A percentile compares a stretch with the other conserved stretches of the same genome.
Conservation (phyloP, 2,888 invertebrate genomes). For the Timandra comae region DNA sequence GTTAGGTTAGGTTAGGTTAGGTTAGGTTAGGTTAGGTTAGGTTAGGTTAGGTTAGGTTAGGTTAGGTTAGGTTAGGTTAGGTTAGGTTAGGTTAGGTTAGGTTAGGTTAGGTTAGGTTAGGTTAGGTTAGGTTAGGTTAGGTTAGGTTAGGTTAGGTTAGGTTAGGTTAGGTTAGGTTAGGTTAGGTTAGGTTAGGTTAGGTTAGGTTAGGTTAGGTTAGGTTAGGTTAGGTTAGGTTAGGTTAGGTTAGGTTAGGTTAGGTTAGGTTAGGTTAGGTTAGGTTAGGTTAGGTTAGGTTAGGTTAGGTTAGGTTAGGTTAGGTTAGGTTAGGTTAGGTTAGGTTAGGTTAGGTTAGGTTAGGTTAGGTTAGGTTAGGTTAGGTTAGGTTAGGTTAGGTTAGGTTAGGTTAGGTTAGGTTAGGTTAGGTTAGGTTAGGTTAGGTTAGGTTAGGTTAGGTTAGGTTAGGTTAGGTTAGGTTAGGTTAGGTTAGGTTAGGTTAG, state of each 20-base stretch:
- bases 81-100: constrained; percentile 9
- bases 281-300: constrained; percentile 16
- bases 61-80: constrained; percentile 10
- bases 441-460: constrained; percentile 14
- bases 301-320: constrained; percentile 15
- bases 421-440: constrained; percentile 14
- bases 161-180: constrained; percentile 11
- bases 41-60: constrained; percentile 9
- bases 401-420: constrained; percentile 15
- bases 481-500: constrained; percentile 9
- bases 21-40: constrained; percentile 9
- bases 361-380: constrained; percentile 16
- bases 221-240: constrained; percentile 14
- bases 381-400: constrained; percentile 15
- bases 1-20: constrained; percentile 9
- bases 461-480: constrained; percentile 12
- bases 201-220: constrained; percentile 13
- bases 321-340: constrained; percentile 16
- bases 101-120: constrained; percentile 6
- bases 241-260: constrained; percentile 12
- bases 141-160: constrained; percentile 7
- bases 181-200: constrained; percentile 10
- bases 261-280: constrained; percentile 12
- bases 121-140: constrained; percentile 4
- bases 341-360: constrained; percentile 13